Conservation (phyloP, 1,140 invertebrate genomes). For the Acromyrmex echinatior region DNA sequence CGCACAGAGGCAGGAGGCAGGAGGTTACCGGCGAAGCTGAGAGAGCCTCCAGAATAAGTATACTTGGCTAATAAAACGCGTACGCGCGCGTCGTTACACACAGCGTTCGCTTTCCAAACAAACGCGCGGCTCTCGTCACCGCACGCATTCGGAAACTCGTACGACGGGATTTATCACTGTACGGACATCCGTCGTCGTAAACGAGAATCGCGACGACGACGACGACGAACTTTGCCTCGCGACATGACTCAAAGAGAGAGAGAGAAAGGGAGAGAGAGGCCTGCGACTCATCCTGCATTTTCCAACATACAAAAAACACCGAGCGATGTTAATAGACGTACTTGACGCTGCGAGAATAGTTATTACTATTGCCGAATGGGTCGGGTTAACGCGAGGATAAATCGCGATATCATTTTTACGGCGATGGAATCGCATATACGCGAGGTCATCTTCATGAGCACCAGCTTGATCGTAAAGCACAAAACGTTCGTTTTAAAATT, state of each 20-base stretch:
- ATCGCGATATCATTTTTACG: constrained; percentile 26
- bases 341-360: constrained; percentile 9
- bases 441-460: neutral
- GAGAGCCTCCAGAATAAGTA: constrained; percentile 72
- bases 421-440: constrained; percentile 5
- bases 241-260: neutral
- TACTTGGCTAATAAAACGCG: constrained; percentile 73
- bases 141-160: constrained; percentile 15
- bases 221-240: neutral
- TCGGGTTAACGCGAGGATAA: constrained; percentile 42
- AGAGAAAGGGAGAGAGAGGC: neutral
- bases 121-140: constrained; percentile 27
- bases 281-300: neutral
- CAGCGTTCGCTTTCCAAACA: constrained; percentile 69
- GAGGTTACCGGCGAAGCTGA: constrained; percentile 63
- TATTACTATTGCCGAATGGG: constrained; percentile 37
- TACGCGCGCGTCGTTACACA: constrained; percentile 67
- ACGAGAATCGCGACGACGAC: constrained; percentile 22
- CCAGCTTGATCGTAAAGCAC: constrained; percentile 38
- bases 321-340: constrained; percentile 2
- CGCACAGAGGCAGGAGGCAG: constrained; percentile 71
- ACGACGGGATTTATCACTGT: constrained; percentile 52
- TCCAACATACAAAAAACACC: neutral
- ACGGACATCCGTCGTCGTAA: constrained; percentile 45
- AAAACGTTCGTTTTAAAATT: constrained; percentile 37